Evolutionary conservation across 2,797 vertebrate genomes (phyloP), one percentile per base, ranked within the genome.

Genomic region (Poliocrania exsul): DNA sequence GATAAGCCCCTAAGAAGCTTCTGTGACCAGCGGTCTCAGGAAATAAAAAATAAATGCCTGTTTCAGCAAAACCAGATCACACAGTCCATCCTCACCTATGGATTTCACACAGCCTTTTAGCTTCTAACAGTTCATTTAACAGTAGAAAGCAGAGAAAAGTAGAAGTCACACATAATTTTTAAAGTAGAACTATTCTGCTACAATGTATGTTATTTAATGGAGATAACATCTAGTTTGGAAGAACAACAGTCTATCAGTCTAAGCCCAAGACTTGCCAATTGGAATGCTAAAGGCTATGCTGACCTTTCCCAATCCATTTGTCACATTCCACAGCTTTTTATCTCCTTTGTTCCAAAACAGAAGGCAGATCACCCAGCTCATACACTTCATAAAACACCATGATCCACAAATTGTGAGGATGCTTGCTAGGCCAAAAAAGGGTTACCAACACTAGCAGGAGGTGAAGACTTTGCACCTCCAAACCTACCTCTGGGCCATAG

Each of bases 291-390:
- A 89, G 71, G 37, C 86, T 87, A 46, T 4, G 26, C 37, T 80
- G 67, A 82, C 56, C 58, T 89, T 89, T 80, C 86, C 87, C 78
- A 93, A 90, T 40, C 67, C 51, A 82, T 91, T 78, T 92, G 80
- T 38, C 8, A 23, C 4, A 2, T 81, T 53, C 64, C 67, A 70
- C 40, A 93, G 83, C 58, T 81, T 92, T 82, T 79, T n/a, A 49
- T 60, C 44, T 80, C 69, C 72, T 89, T 95, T 91, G 77, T 61
- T 85, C 53, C 53, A 58, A 88, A 87, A 65, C 37, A 91, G 81
- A 92, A 81, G 62, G 57, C 70, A 84, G 71, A 96, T 87, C 75
- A 82, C 33, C 15, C 40, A 2, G 56, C 60, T 91, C 62, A 85
- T 2, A 16, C 0, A 15, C 70, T 50, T 86, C 77, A 93, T 78